These are phyloP conservation scores for Ochotona curzoniae DNA, from an alignment of 2,113 vertebrate species.

Conservation along the genomic window DNA sequence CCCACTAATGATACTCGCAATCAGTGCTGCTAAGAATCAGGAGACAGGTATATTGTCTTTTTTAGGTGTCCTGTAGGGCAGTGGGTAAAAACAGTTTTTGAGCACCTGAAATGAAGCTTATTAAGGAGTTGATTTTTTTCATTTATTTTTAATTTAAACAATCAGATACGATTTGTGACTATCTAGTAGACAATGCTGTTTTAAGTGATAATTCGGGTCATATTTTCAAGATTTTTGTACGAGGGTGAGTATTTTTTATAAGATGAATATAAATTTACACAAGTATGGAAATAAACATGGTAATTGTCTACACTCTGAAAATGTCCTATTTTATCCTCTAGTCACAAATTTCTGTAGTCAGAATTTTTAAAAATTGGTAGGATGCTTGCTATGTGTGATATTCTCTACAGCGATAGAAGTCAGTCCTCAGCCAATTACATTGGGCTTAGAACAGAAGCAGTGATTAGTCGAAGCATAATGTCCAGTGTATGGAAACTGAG, in stretches of 20 bases:
- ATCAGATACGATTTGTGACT: background rate
- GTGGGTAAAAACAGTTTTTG: background rate
- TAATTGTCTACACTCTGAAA: background rate
- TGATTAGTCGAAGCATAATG: background rate
- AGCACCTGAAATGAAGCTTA: background rate
- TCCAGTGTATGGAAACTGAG: background rate
- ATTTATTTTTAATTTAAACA: constrained; percentile 13
- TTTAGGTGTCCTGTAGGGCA: background rate
- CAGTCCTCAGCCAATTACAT: background rate
- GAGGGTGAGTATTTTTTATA: background rate
- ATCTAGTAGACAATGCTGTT: background rate
- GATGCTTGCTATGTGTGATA: background rate
- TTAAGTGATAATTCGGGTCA: background rate
- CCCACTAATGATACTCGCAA: background rate
- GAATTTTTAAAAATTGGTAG: constrained; percentile 3
- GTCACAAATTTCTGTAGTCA: background rate
- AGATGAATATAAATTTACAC: background rate
- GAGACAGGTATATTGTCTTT: background rate
- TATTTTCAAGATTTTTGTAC: background rate
- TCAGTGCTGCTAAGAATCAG: background rate
- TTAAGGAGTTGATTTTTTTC: background rate
- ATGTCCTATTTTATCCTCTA: background rate
- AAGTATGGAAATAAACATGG: background rate
- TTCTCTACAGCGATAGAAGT: background rate
- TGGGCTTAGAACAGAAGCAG: background rate